Evolutionary conservation across 2,888 invertebrate species (phyloP), one percentile per base, ranked within the genome.

Genomic region (Pardosa pseudoannulata): DNA sequence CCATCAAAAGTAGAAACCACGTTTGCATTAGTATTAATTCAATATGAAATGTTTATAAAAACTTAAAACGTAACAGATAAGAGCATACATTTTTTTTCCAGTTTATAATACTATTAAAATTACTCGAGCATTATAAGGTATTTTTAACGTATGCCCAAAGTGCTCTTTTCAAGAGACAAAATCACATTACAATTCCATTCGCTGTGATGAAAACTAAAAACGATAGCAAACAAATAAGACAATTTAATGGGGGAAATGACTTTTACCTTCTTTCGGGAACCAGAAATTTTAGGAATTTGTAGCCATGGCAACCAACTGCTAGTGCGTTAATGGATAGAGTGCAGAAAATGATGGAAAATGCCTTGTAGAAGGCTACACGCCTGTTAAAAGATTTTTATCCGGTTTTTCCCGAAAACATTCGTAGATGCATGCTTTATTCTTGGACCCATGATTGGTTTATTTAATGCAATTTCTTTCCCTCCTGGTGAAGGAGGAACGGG

Each of bases 241-340:
- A 56, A 56, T 56, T 56, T 56, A 56, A 56, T 56, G 23, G 19
- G 11, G 56, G 56, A 56, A 56, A 56, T 56, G 56, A 56, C 56
- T 56, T 56, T 56, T 56, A 56, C 56, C 56, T 56, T 56, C 56
- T 56, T 56, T 46, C 16, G 13, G 3, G 41, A 23, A 23, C 56
- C 23, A 23, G 56, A 56, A 56, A 56, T 56, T 56, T 56, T 56
- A 56, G 56, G 56, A 56, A 56, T 56, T 56, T 56, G 56, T 56
- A 56, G 11, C 56, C 56, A 56, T 56, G 56, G 56, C 23, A 23
- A 56, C 56, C 23, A 56, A 23, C 19, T 23, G 56, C 56, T 46
- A 46, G 41, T 46, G 41, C 56, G 23, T 23, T 56, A 56, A 56
- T 56, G 56, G 56, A 56, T 56, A 23, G 56, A 56, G 56, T 56